Percentiles rank a stretch among this genome's conserved stretches.
Evolutionary conservation across 2,797 vertebrate species (phyloP).

Genomic region (Acrocephalus scirpaceus): DNA sequence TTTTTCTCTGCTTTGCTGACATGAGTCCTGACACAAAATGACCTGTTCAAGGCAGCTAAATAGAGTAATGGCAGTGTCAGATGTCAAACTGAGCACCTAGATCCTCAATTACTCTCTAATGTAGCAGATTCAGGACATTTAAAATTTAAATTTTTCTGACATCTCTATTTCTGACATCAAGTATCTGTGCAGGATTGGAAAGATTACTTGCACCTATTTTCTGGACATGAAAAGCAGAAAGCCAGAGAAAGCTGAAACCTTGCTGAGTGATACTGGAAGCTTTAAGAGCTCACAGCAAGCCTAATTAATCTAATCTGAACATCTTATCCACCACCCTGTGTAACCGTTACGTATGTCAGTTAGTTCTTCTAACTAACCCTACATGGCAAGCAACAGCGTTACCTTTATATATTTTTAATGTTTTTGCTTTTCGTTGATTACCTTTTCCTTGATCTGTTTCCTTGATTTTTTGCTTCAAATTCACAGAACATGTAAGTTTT

Average conservation of each 20-base stretch:
- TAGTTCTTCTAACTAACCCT: background rate
- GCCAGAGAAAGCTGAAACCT: background rate
- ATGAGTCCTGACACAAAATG: background rate
- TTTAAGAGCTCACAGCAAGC: background rate
- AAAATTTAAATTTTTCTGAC: background rate
- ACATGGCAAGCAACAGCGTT: background rate
- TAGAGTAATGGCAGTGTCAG: background rate
- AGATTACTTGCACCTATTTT: background rate
- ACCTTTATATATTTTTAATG: background rate
- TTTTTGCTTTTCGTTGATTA: background rate
- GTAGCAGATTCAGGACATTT: background rate
- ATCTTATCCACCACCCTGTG: background rate
- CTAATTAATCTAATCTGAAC: background rate
- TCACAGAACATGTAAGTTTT: background rate
- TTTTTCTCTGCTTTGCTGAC: background rate
- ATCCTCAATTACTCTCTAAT: background rate
- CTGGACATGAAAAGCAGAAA: background rate
- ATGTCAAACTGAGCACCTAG: background rate
- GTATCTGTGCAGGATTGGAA: background rate
- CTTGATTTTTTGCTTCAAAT: background rate
- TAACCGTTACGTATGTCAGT: fast-evolving
- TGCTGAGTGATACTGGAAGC: background rate
- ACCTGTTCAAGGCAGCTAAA: background rate
- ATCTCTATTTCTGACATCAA: background rate
- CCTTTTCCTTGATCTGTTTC: background rate